A percentile compares a stretch with the other conserved stretches of the same genome.
Evolutionary conservation across 2,113 vertebrate genomes (phyloP).

Genomic region (Oreotragus oreotragus): DNA sequence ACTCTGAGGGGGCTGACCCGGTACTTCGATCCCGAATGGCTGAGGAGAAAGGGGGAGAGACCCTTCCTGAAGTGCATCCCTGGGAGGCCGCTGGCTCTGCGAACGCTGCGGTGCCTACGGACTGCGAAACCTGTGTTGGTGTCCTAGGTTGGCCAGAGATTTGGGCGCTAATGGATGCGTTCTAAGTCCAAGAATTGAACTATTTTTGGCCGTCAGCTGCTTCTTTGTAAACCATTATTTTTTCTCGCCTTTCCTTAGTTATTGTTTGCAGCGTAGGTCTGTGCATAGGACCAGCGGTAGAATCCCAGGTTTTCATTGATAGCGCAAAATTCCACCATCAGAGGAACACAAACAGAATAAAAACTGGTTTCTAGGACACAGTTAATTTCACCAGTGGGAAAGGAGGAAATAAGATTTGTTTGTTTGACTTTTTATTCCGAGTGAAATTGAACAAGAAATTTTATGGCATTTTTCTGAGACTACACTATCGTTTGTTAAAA

Average conservation of each 20-base stretch:
- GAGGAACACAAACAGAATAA: background rate
- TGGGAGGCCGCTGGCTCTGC: accelerated
- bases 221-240: background rate
- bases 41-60: background rate
- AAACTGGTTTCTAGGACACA: background rate
- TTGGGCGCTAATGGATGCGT: background rate
- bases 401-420: background rate
- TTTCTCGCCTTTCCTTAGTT: too few species aligned
- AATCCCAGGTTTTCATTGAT: background rate
- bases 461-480: background rate
- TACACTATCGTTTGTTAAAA: background rate
- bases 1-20: background rate
- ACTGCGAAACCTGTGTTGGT: accelerated
- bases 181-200: background rate
- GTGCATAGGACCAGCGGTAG: background rate
- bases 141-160: too few species aligned
- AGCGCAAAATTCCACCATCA: background rate
- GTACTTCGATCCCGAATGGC: background rate
- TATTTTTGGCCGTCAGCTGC: background rate
- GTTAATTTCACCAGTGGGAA: background rate
- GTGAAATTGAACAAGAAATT: background rate
- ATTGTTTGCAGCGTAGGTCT: background rate
- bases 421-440: background rate
- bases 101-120: accelerated
- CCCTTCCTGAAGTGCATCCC: accelerated